Base-by-base conservation (phyloP, 2,888 invertebrate species). In the Electrophaes corylata region DNA sequence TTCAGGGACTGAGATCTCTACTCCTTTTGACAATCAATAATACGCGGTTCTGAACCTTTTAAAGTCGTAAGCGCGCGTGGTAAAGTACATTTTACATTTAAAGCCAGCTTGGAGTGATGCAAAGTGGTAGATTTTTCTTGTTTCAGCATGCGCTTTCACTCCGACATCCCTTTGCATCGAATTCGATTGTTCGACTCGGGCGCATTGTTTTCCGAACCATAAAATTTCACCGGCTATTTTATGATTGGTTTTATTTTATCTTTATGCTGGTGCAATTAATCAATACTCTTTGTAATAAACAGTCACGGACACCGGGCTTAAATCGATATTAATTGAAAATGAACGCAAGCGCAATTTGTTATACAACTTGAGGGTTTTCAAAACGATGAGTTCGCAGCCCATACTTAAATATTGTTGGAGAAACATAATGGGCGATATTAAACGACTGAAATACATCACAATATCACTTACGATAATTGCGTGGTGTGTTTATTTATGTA, bases 171-270 rank as follows among this genome's bases (percentile, higher is more conserved):
- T 78, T 71, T 72, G 78, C 75, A 78, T 80, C 79, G 79, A 79
- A 81, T 80, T 80, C 79, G 80, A 88, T 90, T 91, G 86, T 88
- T 85, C 71, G 73, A 70, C 82, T 84, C 84, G 71, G 71, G 71
- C 69, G 81, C 81, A 88, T 89, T 89, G 89, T 88, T 86, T 85
- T 82, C 83, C 76, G 80, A 80, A 72, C 80, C 62, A 83, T 86
- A 81, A 84, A 83, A 83, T 82, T 79, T 79, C 75, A 78, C 72
- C 76, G 70, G 71, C 76, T 78, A 81, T 83, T 83, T 83, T 79
- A 81, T 79, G 79, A 79, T 79, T 78, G 77, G 72, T 74, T 74
- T 79, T 77, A 78, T 76, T 82, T 59, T 72, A 72, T 69, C 74
- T 71, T 76, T 73, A 60, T 60, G 72, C 71, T 71, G 68, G 65